phyloP scores from a whole-genome alignment of 2,888 invertebrate species.

The Gryllus longicercus region DNA sequence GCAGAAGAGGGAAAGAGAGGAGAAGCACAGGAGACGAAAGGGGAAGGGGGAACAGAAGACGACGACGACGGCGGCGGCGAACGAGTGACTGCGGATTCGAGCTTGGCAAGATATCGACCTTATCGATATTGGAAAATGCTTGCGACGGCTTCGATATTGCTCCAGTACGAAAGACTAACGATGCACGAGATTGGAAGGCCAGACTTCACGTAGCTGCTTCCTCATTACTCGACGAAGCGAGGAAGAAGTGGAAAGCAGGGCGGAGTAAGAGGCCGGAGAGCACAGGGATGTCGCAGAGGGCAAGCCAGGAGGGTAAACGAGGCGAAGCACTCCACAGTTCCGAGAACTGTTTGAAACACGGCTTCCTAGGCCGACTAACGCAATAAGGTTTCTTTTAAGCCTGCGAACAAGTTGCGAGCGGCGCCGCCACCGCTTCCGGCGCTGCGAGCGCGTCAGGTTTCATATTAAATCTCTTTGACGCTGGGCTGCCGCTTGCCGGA shows the following conservation, averaged over 20 bases:
- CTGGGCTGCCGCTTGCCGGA: not conserved
- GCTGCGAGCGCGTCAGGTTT: not conserved
- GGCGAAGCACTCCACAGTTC: not conserved
- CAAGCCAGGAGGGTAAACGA: not conserved
- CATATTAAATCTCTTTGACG: not conserved
- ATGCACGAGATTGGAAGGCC: not conserved
- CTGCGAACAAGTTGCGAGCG: too few relatives aligned
- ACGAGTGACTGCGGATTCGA: not conserved
- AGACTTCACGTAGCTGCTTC: slow-evolving; percentile 6
- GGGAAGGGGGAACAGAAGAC: not conserved
- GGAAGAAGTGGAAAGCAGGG: not conserved
- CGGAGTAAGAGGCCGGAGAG: not conserved
- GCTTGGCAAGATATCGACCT: slow-evolving; percentile 4
- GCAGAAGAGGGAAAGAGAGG: not conserved
- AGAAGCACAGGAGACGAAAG: not conserved
- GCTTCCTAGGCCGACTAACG: too few relatives aligned
- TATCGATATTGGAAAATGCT: slow-evolving; percentile 17
- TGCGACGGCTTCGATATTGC: not conserved
- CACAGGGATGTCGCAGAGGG: not conserved
- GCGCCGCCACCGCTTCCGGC: too few relatives aligned
- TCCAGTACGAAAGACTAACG: slow-evolving; percentile 2
- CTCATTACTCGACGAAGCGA: not conserved
- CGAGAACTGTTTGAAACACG: too few relatives aligned
- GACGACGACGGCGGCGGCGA: not conserved
- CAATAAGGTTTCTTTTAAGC: too few relatives aligned